A percentile compares a stretch with the other conserved stretches of the same genome.
phyloP scores from a whole-genome alignment of 2,113 vertebrate species.

The Bombycilla garrulus region DNA sequence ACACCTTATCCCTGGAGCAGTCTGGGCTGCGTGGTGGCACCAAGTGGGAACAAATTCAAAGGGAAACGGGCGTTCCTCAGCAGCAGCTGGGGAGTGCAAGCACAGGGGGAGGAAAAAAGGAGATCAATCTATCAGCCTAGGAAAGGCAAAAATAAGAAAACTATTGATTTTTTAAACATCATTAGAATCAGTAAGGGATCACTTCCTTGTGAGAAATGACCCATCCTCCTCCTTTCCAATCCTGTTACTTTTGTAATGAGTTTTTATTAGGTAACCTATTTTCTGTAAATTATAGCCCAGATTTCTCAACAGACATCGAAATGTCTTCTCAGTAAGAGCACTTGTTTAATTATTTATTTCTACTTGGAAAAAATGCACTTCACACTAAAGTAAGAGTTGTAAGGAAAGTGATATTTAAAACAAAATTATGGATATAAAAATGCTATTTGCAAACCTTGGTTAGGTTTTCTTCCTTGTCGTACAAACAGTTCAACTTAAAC shows the following conservation, averaged over 20 bases:
- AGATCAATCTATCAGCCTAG: conserved; percentile 33
- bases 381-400: not conserved
- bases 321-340: not conserved
- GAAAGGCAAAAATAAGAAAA: conserved; percentile 53
- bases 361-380: not conserved
- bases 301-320: not conserved
- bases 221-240: not conserved
- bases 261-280: conserved; percentile 31
- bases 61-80: conserved; percentile 2
- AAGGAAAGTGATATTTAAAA: not conserved
- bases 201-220: conserved; percentile 30
- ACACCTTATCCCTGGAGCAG: not conserved
- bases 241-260: conserved; percentile 30
- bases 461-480: not conserved
- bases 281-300: not conserved
- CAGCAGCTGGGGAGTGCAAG: not conserved
- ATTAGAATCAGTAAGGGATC: conserved; percentile 44
- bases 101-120: conserved; percentile 5
- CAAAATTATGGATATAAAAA: not conserved
- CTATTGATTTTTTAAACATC: conserved; percentile 54
- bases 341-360: not conserved
- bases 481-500: not conserved
- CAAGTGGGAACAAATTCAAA: not conserved
- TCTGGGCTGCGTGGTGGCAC: not conserved
- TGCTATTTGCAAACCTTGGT: not conserved